These are phyloP conservation scores for Cossypha caffra DNA, from an alignment of 2,797 vertebrate genomes.

Conservation along the genomic window DNA sequence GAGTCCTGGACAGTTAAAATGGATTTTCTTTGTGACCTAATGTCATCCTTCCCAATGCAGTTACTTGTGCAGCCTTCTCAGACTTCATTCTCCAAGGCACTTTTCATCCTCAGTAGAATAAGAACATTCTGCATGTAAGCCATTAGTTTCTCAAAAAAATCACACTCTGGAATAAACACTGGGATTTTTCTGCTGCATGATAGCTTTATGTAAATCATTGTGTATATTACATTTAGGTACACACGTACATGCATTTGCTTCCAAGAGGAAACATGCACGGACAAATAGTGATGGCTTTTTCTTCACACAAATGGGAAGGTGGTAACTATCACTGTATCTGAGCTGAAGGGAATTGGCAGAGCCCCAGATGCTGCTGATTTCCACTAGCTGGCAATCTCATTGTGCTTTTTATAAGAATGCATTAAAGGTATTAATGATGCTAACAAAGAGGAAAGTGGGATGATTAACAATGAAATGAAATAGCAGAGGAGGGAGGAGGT, in stretches of 20 bases:
- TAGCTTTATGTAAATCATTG: background rate
- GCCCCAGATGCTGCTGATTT: background rate
- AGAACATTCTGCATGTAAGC: background rate
- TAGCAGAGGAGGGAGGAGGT: background rate
- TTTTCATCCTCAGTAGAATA: background rate
- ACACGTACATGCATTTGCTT: background rate
- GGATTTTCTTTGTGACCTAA: background rate
- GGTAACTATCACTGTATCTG: background rate
- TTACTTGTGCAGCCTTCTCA: background rate
- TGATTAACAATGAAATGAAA: background rate
- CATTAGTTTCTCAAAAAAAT: background rate
- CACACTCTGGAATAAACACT: background rate
- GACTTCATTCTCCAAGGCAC: background rate
- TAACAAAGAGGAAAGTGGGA: background rate
- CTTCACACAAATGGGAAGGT: background rate
- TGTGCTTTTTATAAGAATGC: background rate
- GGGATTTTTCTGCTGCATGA: background rate
- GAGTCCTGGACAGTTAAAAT: background rate
- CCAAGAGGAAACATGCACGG: background rate
- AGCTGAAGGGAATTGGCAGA: background rate
- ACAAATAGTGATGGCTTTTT: background rate
- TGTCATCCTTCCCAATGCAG: background rate
- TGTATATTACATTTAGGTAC: background rate
- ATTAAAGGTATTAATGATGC: constrained; percentile 3
- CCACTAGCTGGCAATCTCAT: background rate